Evolutionary conservation across 2,888 invertebrate species (phyloP).

Genomic region (Tipula confusa): DNA sequence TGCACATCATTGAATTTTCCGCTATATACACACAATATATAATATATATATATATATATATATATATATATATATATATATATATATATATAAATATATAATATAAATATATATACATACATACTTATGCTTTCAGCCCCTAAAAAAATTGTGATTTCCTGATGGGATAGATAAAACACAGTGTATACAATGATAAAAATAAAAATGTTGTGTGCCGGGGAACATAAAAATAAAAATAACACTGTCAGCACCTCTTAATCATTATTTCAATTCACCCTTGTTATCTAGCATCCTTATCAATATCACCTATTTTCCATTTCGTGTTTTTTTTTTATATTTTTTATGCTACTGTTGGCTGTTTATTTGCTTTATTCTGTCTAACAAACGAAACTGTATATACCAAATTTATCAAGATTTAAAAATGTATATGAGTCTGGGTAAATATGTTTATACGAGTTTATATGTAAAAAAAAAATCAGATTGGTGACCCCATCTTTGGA

Average conservation of each 20-base stretch:
- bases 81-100: too few species aligned
- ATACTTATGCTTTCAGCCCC: background rate
- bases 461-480: background rate
- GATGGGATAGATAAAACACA: conserved; percentile 26
- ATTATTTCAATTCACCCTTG: conserved; percentile 27
- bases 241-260: conserved; percentile 27
- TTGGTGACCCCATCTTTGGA: background rate
- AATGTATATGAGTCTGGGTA: background rate
- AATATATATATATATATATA: too few species aligned
- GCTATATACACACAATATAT: background rate
- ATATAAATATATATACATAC: background rate
- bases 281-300: conserved; percentile 4
- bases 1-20: background rate
- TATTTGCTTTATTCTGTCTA: background rate
- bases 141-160: conserved; percentile 20
- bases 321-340: background rate
- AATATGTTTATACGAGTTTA: too few species aligned
- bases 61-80: too few species aligned
- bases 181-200: background rate
- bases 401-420: background rate
- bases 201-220: background rate
- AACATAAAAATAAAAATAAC: conserved; percentile 21
- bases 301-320: conserved; percentile 7
- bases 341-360: background rate
- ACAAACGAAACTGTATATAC: background rate